Conservation (phyloP, 2,888 invertebrate genomes). For the Pycnomerus fuliginosus region DNA sequence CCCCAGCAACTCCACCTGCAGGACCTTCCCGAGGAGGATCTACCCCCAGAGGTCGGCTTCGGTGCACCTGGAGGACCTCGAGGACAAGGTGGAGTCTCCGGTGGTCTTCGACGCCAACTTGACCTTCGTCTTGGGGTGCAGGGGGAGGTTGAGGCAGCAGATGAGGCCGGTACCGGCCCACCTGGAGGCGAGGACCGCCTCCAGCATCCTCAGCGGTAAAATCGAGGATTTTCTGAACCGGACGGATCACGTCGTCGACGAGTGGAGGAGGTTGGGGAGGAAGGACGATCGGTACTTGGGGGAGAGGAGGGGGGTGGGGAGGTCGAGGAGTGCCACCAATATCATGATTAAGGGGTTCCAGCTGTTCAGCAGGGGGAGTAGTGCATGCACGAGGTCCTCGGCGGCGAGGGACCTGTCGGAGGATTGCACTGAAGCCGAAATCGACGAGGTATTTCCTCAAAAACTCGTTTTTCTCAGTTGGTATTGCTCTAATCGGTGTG, state of each 20-base stretch:
- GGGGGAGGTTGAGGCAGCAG: conserved; percentile 66
- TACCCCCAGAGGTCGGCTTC: conserved; percentile 62
- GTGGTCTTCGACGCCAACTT: conserved; percentile 81
- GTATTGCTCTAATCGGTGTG: neutral
- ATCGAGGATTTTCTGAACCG: conserved; percentile 78
- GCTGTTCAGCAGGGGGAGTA: conserved; percentile 63
- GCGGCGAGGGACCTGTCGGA: conserved; percentile 60
- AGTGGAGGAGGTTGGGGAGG: conserved; percentile 75
- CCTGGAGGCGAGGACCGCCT: conserved; percentile 73
- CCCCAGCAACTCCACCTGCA: neutral
- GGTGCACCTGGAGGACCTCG: conserved; percentile 58
- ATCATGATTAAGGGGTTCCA: conserved; percentile 83
- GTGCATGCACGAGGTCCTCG: conserved; percentile 52
- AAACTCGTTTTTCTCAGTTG: neutral
- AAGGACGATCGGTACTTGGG: conserved; percentile 15
- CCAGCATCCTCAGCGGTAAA: conserved; percentile 71
- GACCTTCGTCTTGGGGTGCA: conserved; percentile 74
- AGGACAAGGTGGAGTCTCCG: conserved; percentile 70
- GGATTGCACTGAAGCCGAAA: conserved; percentile 62
- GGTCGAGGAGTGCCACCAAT: conserved; percentile 75
- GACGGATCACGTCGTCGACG: conserved; percentile 87
- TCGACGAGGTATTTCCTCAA: conserved; percentile 60
- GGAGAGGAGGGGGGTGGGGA: conserved; percentile 51
- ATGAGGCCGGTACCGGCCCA: conserved; percentile 75
- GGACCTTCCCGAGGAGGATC: conserved; percentile 57